These are phyloP conservation scores for Tineola bisselliella DNA, from an alignment of 2,888 invertebrate species.

Conservation along the genomic window DNA sequence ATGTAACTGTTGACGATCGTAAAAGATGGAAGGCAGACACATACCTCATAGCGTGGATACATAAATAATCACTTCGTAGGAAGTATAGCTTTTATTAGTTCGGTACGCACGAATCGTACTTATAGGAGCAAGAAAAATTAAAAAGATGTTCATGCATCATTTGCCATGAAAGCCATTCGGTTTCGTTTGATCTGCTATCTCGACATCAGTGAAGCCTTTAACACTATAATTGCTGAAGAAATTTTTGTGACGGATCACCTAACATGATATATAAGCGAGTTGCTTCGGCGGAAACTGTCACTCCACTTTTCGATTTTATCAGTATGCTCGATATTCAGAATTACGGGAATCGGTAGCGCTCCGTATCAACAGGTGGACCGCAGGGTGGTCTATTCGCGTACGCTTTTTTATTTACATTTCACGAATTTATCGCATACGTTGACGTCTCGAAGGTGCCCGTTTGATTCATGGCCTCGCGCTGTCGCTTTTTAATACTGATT, in stretches of 20 bases:
- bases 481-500: conserved; percentile 67
- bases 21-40: conserved; percentile 58
- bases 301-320: conserved; percentile 41
- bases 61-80: conserved; percentile 57
- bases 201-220: conserved; percentile 13
- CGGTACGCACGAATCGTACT: conserved; percentile 31
- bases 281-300: conserved; percentile 27
- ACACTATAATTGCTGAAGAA: conserved; percentile 28
- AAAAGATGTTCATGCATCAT: conserved; percentile 51
- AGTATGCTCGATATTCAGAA: conserved; percentile 25
- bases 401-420: conserved; percentile 57
- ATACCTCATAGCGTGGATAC: conserved; percentile 30
- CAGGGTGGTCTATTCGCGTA: conserved; percentile 54
- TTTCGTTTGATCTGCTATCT: conserved; percentile 39
- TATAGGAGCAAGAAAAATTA: conserved; percentile 35
- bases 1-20: conserved; percentile 67
- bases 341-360: conserved; percentile 18
- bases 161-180: conserved; percentile 39
- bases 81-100: conserved; percentile 52
- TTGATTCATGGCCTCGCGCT: conserved; percentile 61
- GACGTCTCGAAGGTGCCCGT: conserved; percentile 52
- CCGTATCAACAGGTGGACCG: conserved; percentile 59
- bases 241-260: conserved; percentile 54
- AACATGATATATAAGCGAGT: conserved; percentile 43
- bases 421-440: conserved; percentile 58